Evolutionary conservation across 2,888 invertebrate species (phyloP).

Genomic region (Aphelenchoides bicaudatus): DNA sequence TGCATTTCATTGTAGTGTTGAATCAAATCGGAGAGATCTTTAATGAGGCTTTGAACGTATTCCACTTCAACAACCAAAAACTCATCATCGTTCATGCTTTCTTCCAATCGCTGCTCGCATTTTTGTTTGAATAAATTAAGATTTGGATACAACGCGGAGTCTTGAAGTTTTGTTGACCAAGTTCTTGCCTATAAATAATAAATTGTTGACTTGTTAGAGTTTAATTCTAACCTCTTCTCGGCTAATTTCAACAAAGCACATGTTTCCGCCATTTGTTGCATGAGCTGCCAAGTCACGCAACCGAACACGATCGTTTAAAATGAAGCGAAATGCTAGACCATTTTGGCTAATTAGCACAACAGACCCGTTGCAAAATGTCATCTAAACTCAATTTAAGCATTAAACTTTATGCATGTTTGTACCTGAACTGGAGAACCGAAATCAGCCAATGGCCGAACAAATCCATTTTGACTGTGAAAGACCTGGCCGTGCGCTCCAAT

Average conservation of each 20-base stretch:
- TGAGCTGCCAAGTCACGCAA: background rate
- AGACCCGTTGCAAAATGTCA: slow-evolving; percentile 11
- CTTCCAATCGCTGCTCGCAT: background rate
- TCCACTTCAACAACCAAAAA: background rate
- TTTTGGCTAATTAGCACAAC: background rate
- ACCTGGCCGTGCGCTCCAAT: background rate
- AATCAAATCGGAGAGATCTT: background rate
- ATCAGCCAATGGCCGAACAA: background rate
- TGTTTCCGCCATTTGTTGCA: background rate
- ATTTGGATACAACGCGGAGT: background rate
- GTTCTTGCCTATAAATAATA: background rate
- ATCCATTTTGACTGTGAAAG: background rate
- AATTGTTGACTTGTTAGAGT: background rate
- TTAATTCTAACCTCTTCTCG: slow-evolving; percentile 9
- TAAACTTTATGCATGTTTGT: background rate
- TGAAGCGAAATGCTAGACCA: slow-evolving; percentile 10
- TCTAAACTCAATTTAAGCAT: background rate
- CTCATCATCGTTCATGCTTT: background rate
- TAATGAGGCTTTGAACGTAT: background rate
- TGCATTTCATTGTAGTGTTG: background rate
- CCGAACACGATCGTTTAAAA: background rate
- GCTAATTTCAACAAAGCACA: slow-evolving; percentile 1
- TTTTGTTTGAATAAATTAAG: background rate
- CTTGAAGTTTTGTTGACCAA: background rate
- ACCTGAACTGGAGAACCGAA: slow-evolving; percentile 9